phyloP scores from a whole-genome alignment of 2,797 vertebrate genomes.

The Sebastes goodei region DNA sequence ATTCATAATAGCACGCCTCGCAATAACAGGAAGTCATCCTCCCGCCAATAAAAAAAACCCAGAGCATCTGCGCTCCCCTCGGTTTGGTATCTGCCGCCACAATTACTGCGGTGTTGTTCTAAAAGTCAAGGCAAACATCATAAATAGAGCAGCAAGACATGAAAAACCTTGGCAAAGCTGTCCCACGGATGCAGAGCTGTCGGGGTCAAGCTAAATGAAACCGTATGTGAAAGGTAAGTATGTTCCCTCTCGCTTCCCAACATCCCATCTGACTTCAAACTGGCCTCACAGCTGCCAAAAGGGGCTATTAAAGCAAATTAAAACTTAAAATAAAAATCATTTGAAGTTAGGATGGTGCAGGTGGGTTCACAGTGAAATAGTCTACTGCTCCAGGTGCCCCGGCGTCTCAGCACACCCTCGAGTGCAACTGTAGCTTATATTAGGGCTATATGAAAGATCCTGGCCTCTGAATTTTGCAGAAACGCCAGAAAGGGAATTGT shows the following conservation, averaged over 20 bases:
- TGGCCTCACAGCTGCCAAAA: slow-evolving; percentile 45
- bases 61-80: slow-evolving; percentile 55
- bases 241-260: slow-evolving; percentile 37
- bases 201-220: slow-evolving; percentile 62
- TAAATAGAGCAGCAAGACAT: slow-evolving; percentile 57
- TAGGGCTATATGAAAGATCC: slow-evolving; percentile 2
- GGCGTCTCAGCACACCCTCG: not conserved
- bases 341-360: slow-evolving; percentile 9
- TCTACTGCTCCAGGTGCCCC: slow-evolving; percentile 24
- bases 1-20: slow-evolving; percentile 57
- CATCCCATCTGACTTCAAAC: slow-evolving; percentile 51
- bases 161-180: slow-evolving; percentile 22
- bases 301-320: slow-evolving; percentile 43
- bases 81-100: slow-evolving; percentile 53
- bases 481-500: slow-evolving; percentile 10
- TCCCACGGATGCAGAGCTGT: slow-evolving; percentile 52
- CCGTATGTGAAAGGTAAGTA: slow-evolving; percentile 63
- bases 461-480: slow-evolving; percentile 37
- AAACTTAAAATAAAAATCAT: slow-evolving; percentile 44
- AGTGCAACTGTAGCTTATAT: slow-evolving; percentile 5
- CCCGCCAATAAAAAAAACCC: slow-evolving; percentile 54
- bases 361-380: slow-evolving; percentile 22
- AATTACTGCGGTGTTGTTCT: slow-evolving; percentile 59
- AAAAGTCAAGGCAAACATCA: slow-evolving; percentile 62
- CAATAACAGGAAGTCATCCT: slow-evolving; percentile 80